Evolutionary conservation across 2,888 invertebrate species (phyloP), one percentile per base, ranked within the genome.

Genomic region (Hyposoter didymator): DNA sequence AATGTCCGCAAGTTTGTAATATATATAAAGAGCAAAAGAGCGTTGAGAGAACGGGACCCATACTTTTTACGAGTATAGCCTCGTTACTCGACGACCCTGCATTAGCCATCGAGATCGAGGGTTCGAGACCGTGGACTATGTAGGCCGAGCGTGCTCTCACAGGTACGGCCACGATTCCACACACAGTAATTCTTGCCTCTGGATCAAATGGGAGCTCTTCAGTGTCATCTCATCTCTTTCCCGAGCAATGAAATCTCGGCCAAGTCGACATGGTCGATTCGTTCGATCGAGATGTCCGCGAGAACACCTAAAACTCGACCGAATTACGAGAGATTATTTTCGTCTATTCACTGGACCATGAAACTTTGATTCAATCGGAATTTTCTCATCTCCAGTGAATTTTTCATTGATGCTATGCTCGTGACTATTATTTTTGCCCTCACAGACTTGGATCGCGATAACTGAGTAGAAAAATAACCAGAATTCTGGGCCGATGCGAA

Each of bases 21-120:
- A 22, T 17, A 14, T 64, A 49, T 22, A 4, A 39, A 43, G 12
- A 32, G 47, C 19, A 35, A 7, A 28, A 80, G 17, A 55, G 79
- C 72, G 70, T 79, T 28, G 49, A 79, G 66, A 72, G 70, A 85
- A 83, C 82, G 82, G 82, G 80, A 73, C 59, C 55, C 32, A 12
- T 62, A 59, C 52, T 80, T 80, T 85, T 85, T 82, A 83, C 80
- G 72, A 80, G 73, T 62, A 80, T 73, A 83, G 75, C 82, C 82
- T 85, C 85, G 80, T 85, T 85, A 80, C 79, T 72, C 73, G 73
- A 55, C 67, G 82, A 83, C 67, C 82, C 82, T 76, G 82, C 72
- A 76, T 83, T 83, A 85, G 52, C 32, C 47, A 39, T 62, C 55
- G 72, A 49, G 69, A 64, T 55, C 78, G 78, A 82, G 79, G 85